Evolutionary conservation across 2,797 vertebrate species (phyloP).

Genomic region (Centropyge bicolor): DNA sequence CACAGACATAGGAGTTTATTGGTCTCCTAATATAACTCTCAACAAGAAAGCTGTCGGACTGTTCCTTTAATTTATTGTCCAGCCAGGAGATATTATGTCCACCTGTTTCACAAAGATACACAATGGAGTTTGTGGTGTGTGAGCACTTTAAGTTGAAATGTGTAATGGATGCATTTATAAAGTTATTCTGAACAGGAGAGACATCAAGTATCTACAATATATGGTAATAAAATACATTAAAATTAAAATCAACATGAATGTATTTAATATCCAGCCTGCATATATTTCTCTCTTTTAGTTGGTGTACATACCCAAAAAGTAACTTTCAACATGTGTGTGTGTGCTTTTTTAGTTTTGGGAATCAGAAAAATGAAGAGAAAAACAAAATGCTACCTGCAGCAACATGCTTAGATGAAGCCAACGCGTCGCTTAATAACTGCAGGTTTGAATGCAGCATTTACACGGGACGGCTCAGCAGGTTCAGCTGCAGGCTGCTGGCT

Average conservation of each 20-base stretch:
- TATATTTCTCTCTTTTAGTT: neutral
- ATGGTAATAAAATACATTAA: neutral
- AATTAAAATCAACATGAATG: neutral
- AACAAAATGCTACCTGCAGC: neutral
- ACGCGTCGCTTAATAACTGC: slow-evolving; percentile 9
- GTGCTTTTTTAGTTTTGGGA: neutral
- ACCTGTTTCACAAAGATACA: neutral
- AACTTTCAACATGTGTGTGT: neutral
- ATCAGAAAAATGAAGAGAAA: neutral
- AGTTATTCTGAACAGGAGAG: neutral
- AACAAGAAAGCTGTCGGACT: too few relatives aligned
- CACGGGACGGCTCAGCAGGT: slow-evolving; percentile 38
- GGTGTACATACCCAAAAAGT: neutral
- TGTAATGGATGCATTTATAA: neutral
- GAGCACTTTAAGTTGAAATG: neutral
- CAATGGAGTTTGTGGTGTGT: neutral
- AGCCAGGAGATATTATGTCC: neutral
- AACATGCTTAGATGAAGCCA: neutral
- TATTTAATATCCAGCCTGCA: neutral
- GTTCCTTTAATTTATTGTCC: too few relatives aligned
- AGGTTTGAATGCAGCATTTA: slow-evolving; percentile 23
- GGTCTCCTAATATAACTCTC: neutral
- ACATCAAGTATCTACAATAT: neutral
- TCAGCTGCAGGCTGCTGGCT: slow-evolving; percentile 41
- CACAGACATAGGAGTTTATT: neutral